Conservation (phyloP, 2,888 invertebrate genomes). For the Eupelmus urozonus region DNA sequence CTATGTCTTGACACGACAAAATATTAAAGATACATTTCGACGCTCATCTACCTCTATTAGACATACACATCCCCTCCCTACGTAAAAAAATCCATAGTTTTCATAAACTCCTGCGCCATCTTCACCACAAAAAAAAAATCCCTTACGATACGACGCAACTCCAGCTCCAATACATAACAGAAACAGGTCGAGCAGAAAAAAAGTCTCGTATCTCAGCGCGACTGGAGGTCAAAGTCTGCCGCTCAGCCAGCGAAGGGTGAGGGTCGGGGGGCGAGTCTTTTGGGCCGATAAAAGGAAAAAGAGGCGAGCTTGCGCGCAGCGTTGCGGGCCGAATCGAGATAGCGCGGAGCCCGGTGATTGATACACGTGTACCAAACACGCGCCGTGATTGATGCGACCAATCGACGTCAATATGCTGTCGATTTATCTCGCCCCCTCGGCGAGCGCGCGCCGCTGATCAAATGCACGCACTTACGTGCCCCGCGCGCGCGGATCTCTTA, state of each 20-base stretch:
- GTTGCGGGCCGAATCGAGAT: constrained; percentile 64
- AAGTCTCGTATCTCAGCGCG: too few relatives aligned
- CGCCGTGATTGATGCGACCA: constrained; percentile 74
- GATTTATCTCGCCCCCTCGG: constrained; percentile 69
- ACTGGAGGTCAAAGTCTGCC: too few relatives aligned
- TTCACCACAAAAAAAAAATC: too few relatives aligned
- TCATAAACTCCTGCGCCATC: too few relatives aligned
- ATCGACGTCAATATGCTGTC: constrained; percentile 74
- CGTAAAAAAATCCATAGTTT: too few relatives aligned
- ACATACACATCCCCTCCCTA: too few relatives aligned
- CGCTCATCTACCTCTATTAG: neutral
- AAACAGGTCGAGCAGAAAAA: too few relatives aligned
- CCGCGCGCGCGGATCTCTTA: neutral
- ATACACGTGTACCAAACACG: constrained; percentile 70
- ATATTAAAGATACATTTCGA: neutral
- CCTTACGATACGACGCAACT: too few relatives aligned
- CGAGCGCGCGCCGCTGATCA: neutral
- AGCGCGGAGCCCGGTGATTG: constrained; percentile 69
- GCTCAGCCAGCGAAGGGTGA: neutral
- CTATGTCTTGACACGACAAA: neutral
- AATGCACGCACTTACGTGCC: constrained; percentile 19
- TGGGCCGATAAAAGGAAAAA: constrained; percentile 23
- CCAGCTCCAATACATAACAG: too few relatives aligned
- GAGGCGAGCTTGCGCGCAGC: constrained; percentile 30
- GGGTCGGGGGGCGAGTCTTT: neutral